These are phyloP conservation scores for Palythoa heliodiscus DNA, from an alignment of 92 coral and sea anemone species.

Conservation along the genomic window DNA sequence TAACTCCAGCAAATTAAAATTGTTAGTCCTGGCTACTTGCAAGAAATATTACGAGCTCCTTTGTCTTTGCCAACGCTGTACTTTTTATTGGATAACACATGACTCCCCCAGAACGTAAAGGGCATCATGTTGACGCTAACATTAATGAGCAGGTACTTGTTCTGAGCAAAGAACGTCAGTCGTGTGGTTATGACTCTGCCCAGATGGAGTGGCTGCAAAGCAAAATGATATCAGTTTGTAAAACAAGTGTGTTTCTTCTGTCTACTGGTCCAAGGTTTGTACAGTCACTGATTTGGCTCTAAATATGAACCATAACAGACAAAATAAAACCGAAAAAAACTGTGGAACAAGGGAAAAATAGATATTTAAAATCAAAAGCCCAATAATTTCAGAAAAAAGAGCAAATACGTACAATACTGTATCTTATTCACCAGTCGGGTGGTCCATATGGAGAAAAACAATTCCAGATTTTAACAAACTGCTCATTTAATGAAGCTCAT, in stretches of 20 bases:
- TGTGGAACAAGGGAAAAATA: not conserved
- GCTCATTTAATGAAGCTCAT: too few species aligned
- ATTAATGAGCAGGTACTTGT: constrained; percentile 10
- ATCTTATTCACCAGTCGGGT: too few species aligned
- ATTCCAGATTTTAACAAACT: too few species aligned
- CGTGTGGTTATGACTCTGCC: constrained; percentile 21
- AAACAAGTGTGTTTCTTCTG: too few species aligned
- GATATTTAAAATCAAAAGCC: not conserved
- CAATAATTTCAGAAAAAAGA: not conserved
- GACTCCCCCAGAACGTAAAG: not conserved
- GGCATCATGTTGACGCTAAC: not conserved
- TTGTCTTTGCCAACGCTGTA: not conserved
- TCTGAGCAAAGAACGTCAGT: not conserved
- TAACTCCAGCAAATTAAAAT: too few species aligned
- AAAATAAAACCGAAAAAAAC: not conserved
- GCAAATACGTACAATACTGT: not conserved
- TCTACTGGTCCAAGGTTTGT: not conserved
- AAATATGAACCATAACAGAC: too few species aligned
- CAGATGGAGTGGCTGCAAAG: constrained; percentile 22
- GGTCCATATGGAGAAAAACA: too few species aligned
- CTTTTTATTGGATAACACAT: not conserved
- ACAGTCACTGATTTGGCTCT: too few species aligned
- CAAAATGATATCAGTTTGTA: not conserved
- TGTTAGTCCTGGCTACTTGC: too few species aligned
- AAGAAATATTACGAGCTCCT: not conserved